Evolutionary conservation across 92 coral and sea anemone species (phyloP), one percentile per base, ranked within the genome.

Genomic region (Metridium senile): DNA sequence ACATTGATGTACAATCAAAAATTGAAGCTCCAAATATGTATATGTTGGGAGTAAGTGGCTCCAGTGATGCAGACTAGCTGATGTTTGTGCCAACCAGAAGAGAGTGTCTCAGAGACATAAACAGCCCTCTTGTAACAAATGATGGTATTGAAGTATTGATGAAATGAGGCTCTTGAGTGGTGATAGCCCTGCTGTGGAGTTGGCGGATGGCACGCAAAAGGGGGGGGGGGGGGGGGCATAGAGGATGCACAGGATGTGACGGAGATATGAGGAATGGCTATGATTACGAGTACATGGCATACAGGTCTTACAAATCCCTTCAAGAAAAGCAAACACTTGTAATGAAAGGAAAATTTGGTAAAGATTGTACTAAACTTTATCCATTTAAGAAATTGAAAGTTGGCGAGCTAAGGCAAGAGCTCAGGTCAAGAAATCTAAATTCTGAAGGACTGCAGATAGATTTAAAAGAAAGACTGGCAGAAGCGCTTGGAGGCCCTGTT

Each of bases 151-250:
- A 59, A 2, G 22, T 18, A 22, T 6, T 29, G 83, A 78, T 2
- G 54, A 68, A 21, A 78, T 78, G 83, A 51, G 58, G 23, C 68
- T 68, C 23, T 32, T 68, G 59, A 79, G 70, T 80, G 84, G 84
- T 1, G 77, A 80, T 63, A 70, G 34, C 11, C 78, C 79, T 57
- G 85, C 79, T 28, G 72, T 72, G 2, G 85, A 80, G 25, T 80
- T 46, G 45, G 85, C 71, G 20, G 85, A 80, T 53, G 85, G 72
- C 2, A 80, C 78, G 19, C 85, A 62, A 35, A 80, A 80, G n/a
- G n/a, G n/a, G n/a, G n/a, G n/a, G n/a, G n/a, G n/a, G n/a, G 46
- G 85, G 79, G 11, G 67, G 79, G 19, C 79, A 74, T 33, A 30
- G 0, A 18, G 69, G 25, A 2, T 74, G 79, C 26, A 13, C 29